Evolutionary conservation across 2,113 vertebrate genomes (phyloP), one percentile per base, ranked within the genome.

Genomic region (Oriolus oriolus): DNA sequence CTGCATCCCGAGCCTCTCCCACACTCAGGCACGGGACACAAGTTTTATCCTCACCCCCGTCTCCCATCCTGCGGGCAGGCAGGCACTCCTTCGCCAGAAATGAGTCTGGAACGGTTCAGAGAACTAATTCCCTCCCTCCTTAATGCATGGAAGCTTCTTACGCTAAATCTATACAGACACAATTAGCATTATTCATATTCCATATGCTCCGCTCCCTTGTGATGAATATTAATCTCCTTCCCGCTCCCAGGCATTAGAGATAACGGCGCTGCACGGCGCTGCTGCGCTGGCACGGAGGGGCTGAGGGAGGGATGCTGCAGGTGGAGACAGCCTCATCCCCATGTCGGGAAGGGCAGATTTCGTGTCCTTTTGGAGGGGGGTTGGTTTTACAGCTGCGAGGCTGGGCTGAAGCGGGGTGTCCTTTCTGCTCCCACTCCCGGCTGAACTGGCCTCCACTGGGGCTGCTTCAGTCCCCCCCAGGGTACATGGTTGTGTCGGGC

Each of bases 171-270:
- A 97, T 97, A 96, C 96, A 94, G 94, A 84, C 94, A 96, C 95
- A 97, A 97, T 97, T 97, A 97, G 96, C 96, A 97, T 97, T 97
- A 96, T 97, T 97, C 97, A 96, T 97, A 96, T 97, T 96, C 97
- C 97, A 97, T 97, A 97, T 96, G 97, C 96, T 96, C 88, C 10
- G 11, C 91, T 97, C 94, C 73, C 95, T 90, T 57, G 95, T 95
- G 96, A 95, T 96, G 96, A 97, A 97, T 97, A 97, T 97, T 96
- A 97, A 97, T 97, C 86, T 87, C 64, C 59, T 90, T 89, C 89
- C 83, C 0, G 61, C 95, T 96, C 84, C 57, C 77, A 81, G 95
- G 94, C 95, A 74, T 73, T 64, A 71, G 77, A 92, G 95, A 97
- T 96, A 97, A 94, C 41, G 2, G 81, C 21, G 0, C 11, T 71